Base-by-base conservation (phyloP, 1,140 invertebrate species). In the Dreissena rostriformis region DNA sequence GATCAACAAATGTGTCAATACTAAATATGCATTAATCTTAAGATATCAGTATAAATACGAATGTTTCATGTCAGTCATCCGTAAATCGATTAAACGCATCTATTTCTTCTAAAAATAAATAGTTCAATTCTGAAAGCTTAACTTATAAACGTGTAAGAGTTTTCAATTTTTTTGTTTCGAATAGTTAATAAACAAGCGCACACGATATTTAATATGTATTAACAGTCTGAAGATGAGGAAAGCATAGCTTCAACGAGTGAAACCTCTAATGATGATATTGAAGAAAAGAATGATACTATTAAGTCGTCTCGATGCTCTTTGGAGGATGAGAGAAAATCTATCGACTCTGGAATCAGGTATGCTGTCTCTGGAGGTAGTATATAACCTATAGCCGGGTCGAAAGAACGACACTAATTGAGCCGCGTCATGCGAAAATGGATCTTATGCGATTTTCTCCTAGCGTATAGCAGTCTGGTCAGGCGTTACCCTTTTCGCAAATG, bases 291-390 rank as follows among this genome's bases (percentile, higher is more conserved):
- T 57, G 19, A 19, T 19, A 19, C 12, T 57, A 57, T 12, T 57
- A 12, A 12, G 19, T 19, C 12, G 53, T 57, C 53, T 14, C 12
- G 19, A 19, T 57, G 12, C 53, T 19, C 53, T 19, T 14, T 57
- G 12, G 53, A 57, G 12, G 53, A 66, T 4, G 76, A 79, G 22
- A 79, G 55, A 0, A 79, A 66, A 29, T 79, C 76, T 17, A 28
- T 79, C 10, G 76, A 79, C 26, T 79, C 76, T 14, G 76, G 76
- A 4, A 79, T 79, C n/a, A 55, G 76, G 76, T 79, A 79, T 63
- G 29, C 11, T 67, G 26, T 67, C 12, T 24, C 11, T 57, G 53
- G n/a, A n/a, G n/a, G n/a, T n/a, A n/a, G n/a, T n/a, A n/a, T n/a
- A n/a, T n/a, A n/a, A n/a, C n/a, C 19, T 57, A 14, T 57, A 12